phyloP scores from a whole-genome alignment of 2,797 vertebrate genomes.

The Serranus cabrilla region DNA sequence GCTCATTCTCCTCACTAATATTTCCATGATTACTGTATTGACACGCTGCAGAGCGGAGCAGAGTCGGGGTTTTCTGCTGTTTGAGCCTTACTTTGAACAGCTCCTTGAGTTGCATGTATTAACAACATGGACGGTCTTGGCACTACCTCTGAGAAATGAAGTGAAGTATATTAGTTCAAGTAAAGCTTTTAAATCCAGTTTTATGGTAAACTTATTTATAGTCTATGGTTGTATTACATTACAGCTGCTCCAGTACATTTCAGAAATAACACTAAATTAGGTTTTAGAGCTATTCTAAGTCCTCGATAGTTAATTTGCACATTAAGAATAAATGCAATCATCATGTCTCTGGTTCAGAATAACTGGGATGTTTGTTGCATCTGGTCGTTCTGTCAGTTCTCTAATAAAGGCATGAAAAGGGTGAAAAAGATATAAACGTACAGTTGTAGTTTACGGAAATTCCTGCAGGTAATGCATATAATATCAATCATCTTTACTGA shows the following conservation, averaged over 20 bases:
- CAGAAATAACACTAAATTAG: background rate
- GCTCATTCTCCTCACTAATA: slow-evolving; percentile 56
- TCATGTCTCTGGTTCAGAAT: no score
- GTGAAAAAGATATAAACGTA: no score
- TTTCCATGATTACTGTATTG: slow-evolving; percentile 42
- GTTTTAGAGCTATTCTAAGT: background rate
- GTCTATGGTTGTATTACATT: background rate
- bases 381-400: no score
- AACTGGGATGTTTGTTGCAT: no score
- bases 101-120: slow-evolving; percentile 11
- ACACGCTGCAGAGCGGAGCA: slow-evolving; percentile 34
- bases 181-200: background rate
- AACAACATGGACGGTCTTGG: background rate
- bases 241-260: background rate
- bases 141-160: background rate
- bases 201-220: background rate
- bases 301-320: background rate
- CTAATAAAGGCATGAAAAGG: no score
- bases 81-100: background rate
- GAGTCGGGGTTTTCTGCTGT: background rate
- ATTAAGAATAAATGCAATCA: background rate
- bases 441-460: no score
- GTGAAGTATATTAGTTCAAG: background rate
- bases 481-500: no score
- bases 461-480: no score